Percentiles rank a stretch among this genome's conserved stretches.
These are phyloP conservation scores for Lagodon rhomboides DNA, from an alignment of 2,797 vertebrate species.

Conservation along the genomic window DNA sequence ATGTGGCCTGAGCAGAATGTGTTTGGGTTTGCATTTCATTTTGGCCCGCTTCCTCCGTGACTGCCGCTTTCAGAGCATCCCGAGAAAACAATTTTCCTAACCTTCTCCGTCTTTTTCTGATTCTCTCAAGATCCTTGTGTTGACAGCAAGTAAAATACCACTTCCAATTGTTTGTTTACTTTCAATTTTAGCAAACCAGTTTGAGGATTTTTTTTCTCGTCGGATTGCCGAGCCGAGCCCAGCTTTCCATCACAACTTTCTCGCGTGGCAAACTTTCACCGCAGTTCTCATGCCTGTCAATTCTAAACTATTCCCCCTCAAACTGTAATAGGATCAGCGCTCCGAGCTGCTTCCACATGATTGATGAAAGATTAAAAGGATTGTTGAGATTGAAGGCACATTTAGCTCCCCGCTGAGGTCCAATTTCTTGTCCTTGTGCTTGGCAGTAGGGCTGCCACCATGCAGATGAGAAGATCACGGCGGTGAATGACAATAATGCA, in stretches of 20 bases:
- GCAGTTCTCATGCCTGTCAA: conserved; percentile 77
- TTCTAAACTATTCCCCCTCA: conserved; percentile 77
- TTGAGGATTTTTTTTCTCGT: conserved; percentile 67
- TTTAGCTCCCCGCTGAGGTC: conserved; percentile 84
- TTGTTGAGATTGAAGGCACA: conserved; percentile 87
- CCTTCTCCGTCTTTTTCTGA: conserved; percentile 35
- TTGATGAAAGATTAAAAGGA: conserved; percentile 91
- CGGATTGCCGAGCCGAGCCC: conserved; percentile 70
- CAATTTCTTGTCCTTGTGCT: conserved; percentile 80
- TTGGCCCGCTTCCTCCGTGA: conserved; percentile 21
- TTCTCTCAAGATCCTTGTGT: conserved; percentile 44
- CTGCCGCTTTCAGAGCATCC: conserved; percentile 39
- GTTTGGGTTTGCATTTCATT: conserved; percentile 53
- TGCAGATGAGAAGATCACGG: conserved; percentile 83
- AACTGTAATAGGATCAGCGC: conserved; percentile 84
- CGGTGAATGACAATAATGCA: conserved; percentile 68
- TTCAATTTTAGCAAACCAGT: conserved; percentile 61
- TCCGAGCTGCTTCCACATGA: conserved; percentile 81
- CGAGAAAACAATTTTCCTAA: conserved; percentile 51
- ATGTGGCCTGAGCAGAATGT: conserved; percentile 35
- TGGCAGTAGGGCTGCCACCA: conserved; percentile 71
- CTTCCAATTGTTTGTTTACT: conserved; percentile 70
- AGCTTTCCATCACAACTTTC: conserved; percentile 72
- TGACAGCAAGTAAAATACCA: conserved; percentile 60
- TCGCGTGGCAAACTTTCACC: conserved; percentile 73